Percentiles rank a stretch among this genome's conserved stretches.
Conservation (phyloP, 2,113 vertebrate species). For the Kobus ellipsiprymnus region DNA sequence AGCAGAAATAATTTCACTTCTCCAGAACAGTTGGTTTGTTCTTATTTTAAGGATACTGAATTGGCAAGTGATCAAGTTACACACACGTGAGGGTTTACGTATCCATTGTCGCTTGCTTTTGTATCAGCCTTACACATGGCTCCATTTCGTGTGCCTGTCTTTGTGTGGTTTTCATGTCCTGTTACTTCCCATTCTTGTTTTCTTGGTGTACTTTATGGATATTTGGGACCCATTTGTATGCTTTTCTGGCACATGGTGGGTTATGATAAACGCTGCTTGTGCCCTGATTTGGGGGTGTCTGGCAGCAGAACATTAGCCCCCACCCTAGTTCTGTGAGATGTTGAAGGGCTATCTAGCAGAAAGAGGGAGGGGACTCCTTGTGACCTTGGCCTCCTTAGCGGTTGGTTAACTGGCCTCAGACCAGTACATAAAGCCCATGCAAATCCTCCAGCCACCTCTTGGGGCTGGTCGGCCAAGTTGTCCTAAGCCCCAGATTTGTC, state of each 20-base stretch:
- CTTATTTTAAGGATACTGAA: constrained; percentile 47
- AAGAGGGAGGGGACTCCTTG: neutral
- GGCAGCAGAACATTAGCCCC: neutral
- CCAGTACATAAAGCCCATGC: neutral
- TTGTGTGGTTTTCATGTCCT: neutral
- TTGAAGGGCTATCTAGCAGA: neutral
- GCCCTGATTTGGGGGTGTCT: neutral
- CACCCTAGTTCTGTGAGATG: neutral
- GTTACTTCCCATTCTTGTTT: neutral
- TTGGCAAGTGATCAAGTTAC: constrained; percentile 34
- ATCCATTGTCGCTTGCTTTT: neutral
- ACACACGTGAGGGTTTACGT: neutral
- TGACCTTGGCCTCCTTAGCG: constrained; percentile 13
- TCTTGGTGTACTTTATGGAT: neutral
- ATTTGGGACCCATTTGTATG: neutral
- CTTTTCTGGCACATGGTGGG: neutral
- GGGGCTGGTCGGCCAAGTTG: neutral
- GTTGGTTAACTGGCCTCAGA: neutral
- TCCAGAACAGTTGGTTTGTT: neutral
- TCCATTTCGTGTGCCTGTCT: neutral
- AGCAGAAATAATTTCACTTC: constrained; percentile 24
- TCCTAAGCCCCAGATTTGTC: neutral
- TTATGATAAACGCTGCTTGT: neutral
- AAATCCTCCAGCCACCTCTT: neutral
- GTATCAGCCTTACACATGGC: neutral